phyloP scores from a whole-genome alignment of 2,888 invertebrate genomes.

The Athetis lepigone region DNA sequence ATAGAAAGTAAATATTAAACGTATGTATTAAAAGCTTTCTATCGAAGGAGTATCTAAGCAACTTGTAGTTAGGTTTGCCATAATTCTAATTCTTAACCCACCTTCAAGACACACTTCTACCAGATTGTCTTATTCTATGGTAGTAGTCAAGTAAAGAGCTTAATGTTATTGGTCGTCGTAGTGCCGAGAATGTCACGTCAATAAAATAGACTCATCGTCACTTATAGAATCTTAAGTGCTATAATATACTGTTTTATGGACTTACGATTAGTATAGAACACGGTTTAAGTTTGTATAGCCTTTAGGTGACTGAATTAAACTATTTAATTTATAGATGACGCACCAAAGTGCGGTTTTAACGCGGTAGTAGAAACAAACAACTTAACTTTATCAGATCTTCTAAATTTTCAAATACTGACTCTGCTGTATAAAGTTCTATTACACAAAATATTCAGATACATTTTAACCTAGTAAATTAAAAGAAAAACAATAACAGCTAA shows the following conservation, averaged over 20 bases:
- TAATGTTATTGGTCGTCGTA: conserved; percentile 26
- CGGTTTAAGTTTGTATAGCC: too few species aligned
- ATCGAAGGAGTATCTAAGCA: too few species aligned
- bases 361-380: too few species aligned
- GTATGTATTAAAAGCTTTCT: too few species aligned
- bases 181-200: conserved; percentile 35
- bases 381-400: too few species aligned
- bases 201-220: conserved; percentile 35
- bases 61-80: too few species aligned
- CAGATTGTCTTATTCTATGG: conserved; percentile 14
- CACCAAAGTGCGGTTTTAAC: too few species aligned
- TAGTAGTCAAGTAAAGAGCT: conserved; percentile 4
- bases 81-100: too few species aligned
- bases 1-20: too few species aligned
- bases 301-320: too few species aligned
- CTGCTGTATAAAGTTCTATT: background rate
- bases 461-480: background rate
- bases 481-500: background rate
- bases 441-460: background rate
- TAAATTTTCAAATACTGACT: background rate
- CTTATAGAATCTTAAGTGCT: conserved; percentile 28
- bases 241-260: conserved; percentile 28
- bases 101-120: background rate
- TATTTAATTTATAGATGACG: too few species aligned
- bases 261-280: background rate